Percentiles rank a stretch among this genome's conserved stretches.
These are phyloP conservation scores for Aurelia sp. DNA, from an alignment of 30 jellyfish, hydroid and myxozoan species.

Conservation along the genomic window DNA sequence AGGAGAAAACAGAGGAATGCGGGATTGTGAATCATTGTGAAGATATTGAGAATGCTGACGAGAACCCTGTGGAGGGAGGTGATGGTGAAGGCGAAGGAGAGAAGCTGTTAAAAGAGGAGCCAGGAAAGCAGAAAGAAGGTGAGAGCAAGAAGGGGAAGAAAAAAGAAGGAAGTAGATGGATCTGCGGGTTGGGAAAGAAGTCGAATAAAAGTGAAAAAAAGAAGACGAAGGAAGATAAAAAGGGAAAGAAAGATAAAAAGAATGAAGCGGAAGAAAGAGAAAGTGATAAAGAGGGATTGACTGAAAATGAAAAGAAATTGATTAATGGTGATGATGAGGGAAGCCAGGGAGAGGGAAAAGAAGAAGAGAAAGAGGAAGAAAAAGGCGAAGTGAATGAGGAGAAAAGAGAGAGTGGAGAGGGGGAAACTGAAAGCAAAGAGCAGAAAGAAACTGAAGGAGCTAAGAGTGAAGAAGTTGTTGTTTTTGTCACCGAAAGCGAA, in stretches of 20 bases:
- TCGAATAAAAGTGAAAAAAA: slow-evolving; percentile 36
- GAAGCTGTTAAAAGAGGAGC: slow-evolving; percentile 1
- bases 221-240: slow-evolving; percentile 45
- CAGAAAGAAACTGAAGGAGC: slow-evolving; percentile 14
- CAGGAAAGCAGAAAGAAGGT: slow-evolving; percentile 11
- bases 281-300: slow-evolving; percentile 22
- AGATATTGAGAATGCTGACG: not conserved
- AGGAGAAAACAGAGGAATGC: slow-evolving; percentile 3
- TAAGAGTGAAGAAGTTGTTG: slow-evolving; percentile 55
- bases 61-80: not conserved
- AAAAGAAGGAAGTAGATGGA: slow-evolving; percentile 60
- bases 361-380: no score
- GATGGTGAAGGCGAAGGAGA: slow-evolving; percentile 27
- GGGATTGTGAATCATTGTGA: not conserved
- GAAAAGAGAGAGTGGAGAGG: slow-evolving; percentile 1
- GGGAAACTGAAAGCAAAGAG: slow-evolving; percentile 7
- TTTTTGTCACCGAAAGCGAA: slow-evolving; percentile 60
- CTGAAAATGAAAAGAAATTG: slow-evolving; percentile 38
- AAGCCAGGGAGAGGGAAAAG: not conserved
- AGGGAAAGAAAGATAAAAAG: slow-evolving; percentile 8
- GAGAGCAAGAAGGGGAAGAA: slow-evolving; percentile 48
- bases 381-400: no score
- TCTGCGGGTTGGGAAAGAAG: slow-evolving; percentile 61
- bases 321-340: slow-evolving; percentile 31
- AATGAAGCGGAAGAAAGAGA: slow-evolving; percentile 11